Evolutionary conservation across 2,797 vertebrate species (phyloP).

Genomic region (Karalla daura): DNA sequence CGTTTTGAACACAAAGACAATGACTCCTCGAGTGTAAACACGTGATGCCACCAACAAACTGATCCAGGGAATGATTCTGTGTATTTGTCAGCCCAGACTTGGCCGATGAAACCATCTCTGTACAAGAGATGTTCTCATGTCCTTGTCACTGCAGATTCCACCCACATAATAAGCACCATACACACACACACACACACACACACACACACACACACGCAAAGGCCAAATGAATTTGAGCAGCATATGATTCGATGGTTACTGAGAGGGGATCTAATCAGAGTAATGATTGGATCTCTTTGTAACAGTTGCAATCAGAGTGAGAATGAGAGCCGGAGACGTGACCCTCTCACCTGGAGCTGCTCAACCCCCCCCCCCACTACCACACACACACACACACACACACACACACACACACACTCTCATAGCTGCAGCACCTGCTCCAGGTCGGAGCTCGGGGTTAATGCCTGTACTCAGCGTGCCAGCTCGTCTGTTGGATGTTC

Average conservation of each 20-base stretch:
- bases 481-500: too few relatives aligned
- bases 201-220: background rate
- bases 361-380: too few relatives aligned
- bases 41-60: too few relatives aligned
- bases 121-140: background rate
- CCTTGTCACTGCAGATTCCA: constrained; percentile 8
- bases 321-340: constrained; percentile 44
- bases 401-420: too few relatives aligned
- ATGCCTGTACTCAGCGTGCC: too few relatives aligned
- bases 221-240: constrained; percentile 13
- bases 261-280: constrained; percentile 61
- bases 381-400: too few relatives aligned
- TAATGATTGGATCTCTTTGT: constrained; percentile 57
- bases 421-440: constrained; percentile 25
- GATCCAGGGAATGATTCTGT: too few relatives aligned
- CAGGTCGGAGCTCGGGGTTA: too few relatives aligned
- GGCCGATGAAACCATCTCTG: constrained; percentile 25
- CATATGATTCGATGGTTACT: constrained; percentile 51
- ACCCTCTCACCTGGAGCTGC: constrained; percentile 50
- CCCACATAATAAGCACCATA: constrained; percentile 9
- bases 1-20: too few relatives aligned
- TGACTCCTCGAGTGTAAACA: too few relatives aligned
- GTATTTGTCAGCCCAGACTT: constrained; percentile 40
- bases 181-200: background rate
- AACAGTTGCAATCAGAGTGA: constrained; percentile 58